Percentiles rank a stretch among this genome's conserved stretches.
Evolutionary conservation across 1,140 invertebrate species (phyloP).

Genomic region (Tribolium castaneum): DNA sequence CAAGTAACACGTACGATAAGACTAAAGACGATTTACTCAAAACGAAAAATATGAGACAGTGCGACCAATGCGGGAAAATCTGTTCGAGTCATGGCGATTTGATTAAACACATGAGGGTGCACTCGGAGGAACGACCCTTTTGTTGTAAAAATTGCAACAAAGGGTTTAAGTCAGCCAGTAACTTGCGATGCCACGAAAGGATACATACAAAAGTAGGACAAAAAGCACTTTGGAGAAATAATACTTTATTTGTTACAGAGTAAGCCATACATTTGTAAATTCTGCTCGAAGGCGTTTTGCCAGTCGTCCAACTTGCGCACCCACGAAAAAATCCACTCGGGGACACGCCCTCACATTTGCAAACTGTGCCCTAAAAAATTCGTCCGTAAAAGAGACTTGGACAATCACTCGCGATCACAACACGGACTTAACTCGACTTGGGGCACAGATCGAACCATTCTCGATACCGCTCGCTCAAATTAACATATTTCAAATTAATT

Average conservation of each 20-base stretch:
- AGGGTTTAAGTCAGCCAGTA: conserved; percentile 38
- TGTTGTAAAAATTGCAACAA: conserved; percentile 51
- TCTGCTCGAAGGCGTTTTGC: conserved; percentile 44
- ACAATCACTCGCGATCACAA: conserved; percentile 6
- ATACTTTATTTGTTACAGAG: conserved; percentile 14
- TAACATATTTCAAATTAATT: conserved; percentile 22
- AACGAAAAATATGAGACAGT: conserved; percentile 37
- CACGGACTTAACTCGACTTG: neutral
- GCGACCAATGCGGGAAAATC: conserved; percentile 42
- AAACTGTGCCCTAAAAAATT: conserved; percentile 42
- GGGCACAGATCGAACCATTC: conserved; percentile 11
- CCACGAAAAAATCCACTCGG: conserved; percentile 53
- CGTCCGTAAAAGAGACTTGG: conserved; percentile 15
- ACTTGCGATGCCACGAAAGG: conserved; percentile 20
- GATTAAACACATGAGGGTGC: conserved; percentile 52
- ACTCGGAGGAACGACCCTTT: conserved; percentile 53
- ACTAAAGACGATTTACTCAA: conserved; percentile 25
- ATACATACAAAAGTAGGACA: conserved; percentile 31
- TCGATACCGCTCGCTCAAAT: conserved; percentile 27
- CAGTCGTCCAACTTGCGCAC: conserved; percentile 55
- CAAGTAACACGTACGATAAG: conserved; percentile 23
- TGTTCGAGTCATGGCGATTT: conserved; percentile 48
- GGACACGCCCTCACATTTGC: conserved; percentile 50
- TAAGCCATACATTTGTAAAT: conserved; percentile 35
- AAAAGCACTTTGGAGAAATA: neutral